Conservation (phyloP, 1,140 invertebrate genomes). For the Schlechtendalia chinensis region DNA sequence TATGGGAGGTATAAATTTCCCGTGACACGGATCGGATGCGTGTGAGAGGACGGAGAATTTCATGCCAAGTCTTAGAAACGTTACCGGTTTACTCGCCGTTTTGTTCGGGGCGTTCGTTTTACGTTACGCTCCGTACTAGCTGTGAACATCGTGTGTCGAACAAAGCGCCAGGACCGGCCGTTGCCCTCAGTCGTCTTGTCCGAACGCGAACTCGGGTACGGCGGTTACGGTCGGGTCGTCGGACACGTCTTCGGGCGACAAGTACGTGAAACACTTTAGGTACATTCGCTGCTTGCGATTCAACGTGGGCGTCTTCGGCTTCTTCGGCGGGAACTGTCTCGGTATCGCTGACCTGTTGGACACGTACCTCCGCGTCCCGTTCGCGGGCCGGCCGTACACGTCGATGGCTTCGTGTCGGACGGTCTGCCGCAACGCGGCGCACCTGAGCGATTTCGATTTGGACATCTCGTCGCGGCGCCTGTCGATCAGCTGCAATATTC, state of each 20-base stretch:
- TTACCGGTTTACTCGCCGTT: too few species aligned
- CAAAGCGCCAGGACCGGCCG: too few species aligned
- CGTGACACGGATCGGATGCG: too few species aligned
- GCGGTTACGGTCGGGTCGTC: too few species aligned
- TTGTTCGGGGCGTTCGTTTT: too few species aligned
- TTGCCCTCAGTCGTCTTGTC: too few species aligned
- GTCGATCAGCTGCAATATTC: background rate
- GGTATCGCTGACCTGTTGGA: background rate
- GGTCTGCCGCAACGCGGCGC: background rate
- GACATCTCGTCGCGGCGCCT: background rate
- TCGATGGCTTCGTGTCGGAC: background rate
- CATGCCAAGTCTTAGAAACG: too few species aligned
- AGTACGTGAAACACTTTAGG: background rate
- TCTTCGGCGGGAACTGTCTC: background rate
- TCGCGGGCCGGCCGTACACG: background rate
- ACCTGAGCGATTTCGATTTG: background rate
- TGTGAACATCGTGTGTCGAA: too few species aligned
- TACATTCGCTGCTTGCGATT: background rate
- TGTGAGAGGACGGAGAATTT: too few species aligned
- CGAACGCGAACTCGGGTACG: too few species aligned
- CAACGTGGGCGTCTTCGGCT: background rate
- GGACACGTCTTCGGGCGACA: background rate
- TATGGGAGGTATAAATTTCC: too few species aligned
- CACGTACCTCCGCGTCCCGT: background rate
- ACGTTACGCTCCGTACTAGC: too few species aligned